Base-by-base conservation (phyloP, 1,140 invertebrate genomes). In the Trachymyrmex septentrionalis region DNA sequence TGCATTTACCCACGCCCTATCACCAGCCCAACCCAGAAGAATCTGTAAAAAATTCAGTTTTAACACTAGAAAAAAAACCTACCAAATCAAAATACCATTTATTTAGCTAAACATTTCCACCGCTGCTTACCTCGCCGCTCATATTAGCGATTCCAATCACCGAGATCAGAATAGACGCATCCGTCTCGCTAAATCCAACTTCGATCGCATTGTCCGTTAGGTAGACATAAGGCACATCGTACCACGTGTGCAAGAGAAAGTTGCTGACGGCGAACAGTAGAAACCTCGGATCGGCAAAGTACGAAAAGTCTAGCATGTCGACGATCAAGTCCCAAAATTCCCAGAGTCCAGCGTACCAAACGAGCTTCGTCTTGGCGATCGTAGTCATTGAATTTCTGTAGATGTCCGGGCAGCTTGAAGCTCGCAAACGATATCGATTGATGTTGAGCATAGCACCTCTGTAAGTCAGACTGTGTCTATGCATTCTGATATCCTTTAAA, bases 201-300 rank as follows among this genome's bases (percentile, higher is more conserved):
- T 96, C 96, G 82, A 96, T 96, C 12, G 97, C 97, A 92, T 97
- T 96, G 93, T 98, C 97, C 19, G 97, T 96, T 71, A 98, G 96
- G 95, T 98, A 98, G 80, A 98, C 97, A 92, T 98, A 98, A 34
- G 98, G 97, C 50, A 98, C 97, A 94, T 98, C 98, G 94, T 98
- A 98, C 97, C 98, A 98, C 66, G 97, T 97, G 95, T 98, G 98
- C 63, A 98, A 95, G 3, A 98, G 95, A 93, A 98, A 98, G 94
- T 98, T 98, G 61, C 97, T 98, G 16, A 98, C 93, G 14, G 97
- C 96, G 94, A 98, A 98, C 48, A 98, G 94, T n/a, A 97, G 94
- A 94, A 98, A 98, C 63, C 96, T 96, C 0, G 97, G 95, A 92
- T 98, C 97, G 53, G 95, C 94, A 92, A 98, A 98, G 93, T 98